Evolutionary conservation across 30 jellyfish, hydroid and myxozoan genomes (phyloP).

Genomic region (Turritopsis dohrnii): DNA sequence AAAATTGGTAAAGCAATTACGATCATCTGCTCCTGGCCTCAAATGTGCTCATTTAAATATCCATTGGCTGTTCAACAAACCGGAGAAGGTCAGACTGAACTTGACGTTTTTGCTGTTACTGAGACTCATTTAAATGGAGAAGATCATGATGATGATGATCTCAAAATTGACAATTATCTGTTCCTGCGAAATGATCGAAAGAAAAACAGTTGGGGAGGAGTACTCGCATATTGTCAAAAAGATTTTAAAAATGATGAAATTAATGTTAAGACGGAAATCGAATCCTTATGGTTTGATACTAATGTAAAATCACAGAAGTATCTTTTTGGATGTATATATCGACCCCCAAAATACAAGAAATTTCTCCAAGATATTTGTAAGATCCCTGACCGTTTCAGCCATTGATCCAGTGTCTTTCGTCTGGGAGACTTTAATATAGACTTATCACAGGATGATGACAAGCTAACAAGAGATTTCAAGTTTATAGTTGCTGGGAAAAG

Average conservation of each 20-base stretch:
- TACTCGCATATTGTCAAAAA: neutral
- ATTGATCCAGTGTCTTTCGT: neutral
- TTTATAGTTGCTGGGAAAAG: neutral
- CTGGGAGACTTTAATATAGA: conserved; percentile 12
- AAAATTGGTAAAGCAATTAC: neutral
- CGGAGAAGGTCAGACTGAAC: neutral
- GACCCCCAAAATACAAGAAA: conserved; percentile 12
- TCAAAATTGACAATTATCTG: neutral
- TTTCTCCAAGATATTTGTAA: neutral
- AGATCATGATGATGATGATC: neutral
- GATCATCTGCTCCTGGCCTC: neutral
- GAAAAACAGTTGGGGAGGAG: neutral
- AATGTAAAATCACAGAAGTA: neutral
- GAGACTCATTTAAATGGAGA: neutral
- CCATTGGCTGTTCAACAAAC: neutral
- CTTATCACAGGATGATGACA: neutral
- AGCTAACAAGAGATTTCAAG: neutral
- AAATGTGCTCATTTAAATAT: neutral
- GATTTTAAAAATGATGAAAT: neutral
- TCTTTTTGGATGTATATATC: neutral
- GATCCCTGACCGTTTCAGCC: neutral
- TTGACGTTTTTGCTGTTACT: neutral
- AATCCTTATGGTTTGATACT: neutral
- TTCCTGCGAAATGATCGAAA: neutral
- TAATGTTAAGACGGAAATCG: neutral